Conservation (phyloP, 1,140 invertebrate species). For the Meloidogyne chitwoodi region DNA sequence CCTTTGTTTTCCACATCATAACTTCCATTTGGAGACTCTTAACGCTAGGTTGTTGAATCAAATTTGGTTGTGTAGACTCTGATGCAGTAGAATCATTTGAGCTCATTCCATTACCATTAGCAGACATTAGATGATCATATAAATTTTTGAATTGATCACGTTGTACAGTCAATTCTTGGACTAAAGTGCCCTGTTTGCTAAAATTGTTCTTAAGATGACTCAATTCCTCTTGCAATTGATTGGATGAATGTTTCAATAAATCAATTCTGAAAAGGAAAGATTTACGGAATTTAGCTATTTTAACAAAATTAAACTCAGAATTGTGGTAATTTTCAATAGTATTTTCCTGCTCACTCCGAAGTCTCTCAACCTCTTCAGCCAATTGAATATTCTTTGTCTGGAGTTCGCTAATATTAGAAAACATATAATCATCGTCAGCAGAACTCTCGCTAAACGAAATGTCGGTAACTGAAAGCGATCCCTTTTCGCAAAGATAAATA, state of each 20-base stretch:
- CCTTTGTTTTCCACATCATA: slow-evolving; percentile 5
- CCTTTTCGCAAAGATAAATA: slow-evolving; percentile 26
- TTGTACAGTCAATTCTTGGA: slow-evolving; percentile 30
- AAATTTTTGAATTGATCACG: slow-evolving; percentile 28
- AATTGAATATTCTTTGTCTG: slow-evolving; percentile 33
- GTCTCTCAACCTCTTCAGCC: slow-evolving; percentile 10
- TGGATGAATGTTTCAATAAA: neutral
- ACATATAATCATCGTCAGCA: slow-evolving; percentile 26
- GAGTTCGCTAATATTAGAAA: slow-evolving; percentile 32
- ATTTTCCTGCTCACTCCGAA: slow-evolving; percentile 24
- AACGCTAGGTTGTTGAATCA: neutral
- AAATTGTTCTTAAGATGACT: slow-evolving; percentile 16
- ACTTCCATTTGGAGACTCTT: slow-evolving; percentile 13
- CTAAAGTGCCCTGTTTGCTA: slow-evolving; percentile 9
- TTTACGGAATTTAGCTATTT: neutral
- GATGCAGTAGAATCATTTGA: slow-evolving; percentile 9
- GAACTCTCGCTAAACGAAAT: neutral
- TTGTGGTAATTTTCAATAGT: slow-evolving; percentile 23
- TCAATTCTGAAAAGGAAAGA: slow-evolving; percentile 23
- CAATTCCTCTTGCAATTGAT: slow-evolving; percentile 23
- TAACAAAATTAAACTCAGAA: slow-evolving; percentile 19
- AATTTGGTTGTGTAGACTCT: neutral
- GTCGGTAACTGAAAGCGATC: neutral
- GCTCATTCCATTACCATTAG: neutral
- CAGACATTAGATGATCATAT: slow-evolving; percentile 15